phyloP scores from a whole-genome alignment of 2,888 invertebrate genomes.

The Stenotaenia linearis region DNA sequence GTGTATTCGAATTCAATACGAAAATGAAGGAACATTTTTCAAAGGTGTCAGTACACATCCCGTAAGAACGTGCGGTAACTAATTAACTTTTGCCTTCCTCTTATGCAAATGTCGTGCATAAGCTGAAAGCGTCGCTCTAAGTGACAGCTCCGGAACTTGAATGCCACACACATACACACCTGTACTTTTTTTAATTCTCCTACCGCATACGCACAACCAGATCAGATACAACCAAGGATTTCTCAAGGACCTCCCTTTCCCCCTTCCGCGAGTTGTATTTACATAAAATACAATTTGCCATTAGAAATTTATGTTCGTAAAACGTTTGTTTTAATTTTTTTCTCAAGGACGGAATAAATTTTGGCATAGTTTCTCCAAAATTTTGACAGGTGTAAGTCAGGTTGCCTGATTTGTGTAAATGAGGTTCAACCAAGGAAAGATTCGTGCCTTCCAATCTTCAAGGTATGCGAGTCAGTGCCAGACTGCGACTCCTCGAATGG shows the following conservation, averaged over 20 bases:
- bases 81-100: not conserved
- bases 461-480: not conserved
- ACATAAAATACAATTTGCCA: not conserved
- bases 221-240: not conserved
- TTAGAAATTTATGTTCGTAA: not conserved
- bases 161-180: slow-evolving; percentile 19
- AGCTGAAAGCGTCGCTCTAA: not conserved
- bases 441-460: not conserved
- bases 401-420: not conserved
- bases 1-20: not conserved
- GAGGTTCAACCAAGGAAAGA: not conserved
- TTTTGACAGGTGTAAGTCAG: slow-evolving; percentile 10
- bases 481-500: slow-evolving; percentile 2
- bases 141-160: not conserved
- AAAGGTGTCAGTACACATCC: not conserved
- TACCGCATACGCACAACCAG: not conserved
- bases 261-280: not conserved
- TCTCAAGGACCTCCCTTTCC: not conserved
- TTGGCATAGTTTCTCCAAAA: not conserved
- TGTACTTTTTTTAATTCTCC: not conserved
- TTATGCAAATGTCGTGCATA: not conserved
- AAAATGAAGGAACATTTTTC: not conserved
- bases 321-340: not conserved
- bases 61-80: not conserved
- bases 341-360: not conserved